Percentiles rank a stretch among this genome's conserved stretches.
Evolutionary conservation across 2,888 invertebrate species (phyloP).

Genomic region (Erebia aethiops): DNA sequence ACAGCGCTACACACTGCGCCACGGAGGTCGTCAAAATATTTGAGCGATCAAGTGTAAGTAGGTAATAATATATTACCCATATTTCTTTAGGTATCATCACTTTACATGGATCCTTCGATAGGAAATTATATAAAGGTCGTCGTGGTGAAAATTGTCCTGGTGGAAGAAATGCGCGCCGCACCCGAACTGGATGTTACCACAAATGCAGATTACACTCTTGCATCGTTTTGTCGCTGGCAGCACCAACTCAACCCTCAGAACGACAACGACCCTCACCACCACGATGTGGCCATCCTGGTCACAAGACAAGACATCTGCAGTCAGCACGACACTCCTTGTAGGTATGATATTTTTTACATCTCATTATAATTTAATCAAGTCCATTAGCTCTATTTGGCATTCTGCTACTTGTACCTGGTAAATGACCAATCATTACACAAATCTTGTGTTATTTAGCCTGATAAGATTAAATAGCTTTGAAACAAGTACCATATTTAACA

Average conservation of each 20-base stretch:
- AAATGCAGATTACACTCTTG: conserved; percentile 92
- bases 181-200: conserved; percentile 88
- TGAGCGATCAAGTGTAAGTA: background rate
- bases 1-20: no score
- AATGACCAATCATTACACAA: background rate
- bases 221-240: conserved; percentile 94
- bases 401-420: background rate
- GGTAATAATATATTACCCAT: background rate
- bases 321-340: conserved; percentile 79
- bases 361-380: background rate
- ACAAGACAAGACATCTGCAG: conserved; percentile 91
- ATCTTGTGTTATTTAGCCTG: no score
- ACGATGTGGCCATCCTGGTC: conserved; percentile 94
- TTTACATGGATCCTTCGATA: conserved; percentile 94
- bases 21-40: no score
- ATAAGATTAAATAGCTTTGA: no score
- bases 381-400: background rate
- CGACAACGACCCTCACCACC: conserved; percentile 93
- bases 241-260: conserved; percentile 87
- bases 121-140: conserved; percentile 95
- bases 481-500: no score
- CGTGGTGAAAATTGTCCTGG: conserved; percentile 92
- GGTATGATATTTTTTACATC: conserved; percentile 60
- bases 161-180: conserved; percentile 85
- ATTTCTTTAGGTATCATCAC: conserved; percentile 83